Percentiles rank a stretch among this genome's conserved stretches.
phyloP scores from a whole-genome alignment of 2,888 invertebrate species.

The Carabus problematicus region DNA sequence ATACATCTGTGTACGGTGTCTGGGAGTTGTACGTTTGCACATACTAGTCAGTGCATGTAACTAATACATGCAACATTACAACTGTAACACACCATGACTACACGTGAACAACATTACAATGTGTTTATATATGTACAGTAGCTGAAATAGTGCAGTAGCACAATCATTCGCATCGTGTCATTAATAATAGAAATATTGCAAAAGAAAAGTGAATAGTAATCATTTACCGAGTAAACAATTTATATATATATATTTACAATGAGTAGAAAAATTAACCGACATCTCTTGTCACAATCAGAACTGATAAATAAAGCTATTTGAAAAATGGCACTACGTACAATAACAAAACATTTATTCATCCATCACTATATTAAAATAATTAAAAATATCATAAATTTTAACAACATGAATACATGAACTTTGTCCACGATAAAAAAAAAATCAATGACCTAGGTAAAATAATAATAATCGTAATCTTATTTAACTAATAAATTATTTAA shows the following conservation, averaged over 20 bases:
- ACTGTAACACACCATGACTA: constrained; percentile 11
- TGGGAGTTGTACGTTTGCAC: constrained; percentile 8
- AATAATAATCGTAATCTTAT: constrained; percentile 25
- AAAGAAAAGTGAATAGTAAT: neutral
- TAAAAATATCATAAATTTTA: constrained; percentile 40
- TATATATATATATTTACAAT: constrained; percentile 6
- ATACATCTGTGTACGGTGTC: too few species aligned
- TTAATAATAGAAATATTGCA: constrained; percentile 2
- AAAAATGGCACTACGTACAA: constrained; percentile 42
- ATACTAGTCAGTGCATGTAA: constrained; percentile 36
- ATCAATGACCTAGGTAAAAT: constrained; percentile 28
- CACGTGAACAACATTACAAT: too few species aligned
- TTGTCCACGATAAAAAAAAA: constrained; percentile 33
- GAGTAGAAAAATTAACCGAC: too few species aligned
- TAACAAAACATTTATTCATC: constrained; percentile 37
- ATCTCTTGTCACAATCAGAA: constrained; percentile 7
- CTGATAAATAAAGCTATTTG: constrained; percentile 34
- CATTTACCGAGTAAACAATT: neutral
- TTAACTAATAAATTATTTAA: constrained; percentile 42
- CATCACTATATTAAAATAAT: constrained; percentile 39
- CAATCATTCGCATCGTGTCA: constrained; percentile 10
- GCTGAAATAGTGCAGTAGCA: constrained; percentile 20
- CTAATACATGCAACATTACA: constrained; percentile 20
- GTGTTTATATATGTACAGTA: constrained; percentile 5
- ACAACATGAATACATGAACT: constrained; percentile 41